phyloP scores from a whole-genome alignment of 2,797 vertebrate species.

The Rhincodon typus region DNA sequence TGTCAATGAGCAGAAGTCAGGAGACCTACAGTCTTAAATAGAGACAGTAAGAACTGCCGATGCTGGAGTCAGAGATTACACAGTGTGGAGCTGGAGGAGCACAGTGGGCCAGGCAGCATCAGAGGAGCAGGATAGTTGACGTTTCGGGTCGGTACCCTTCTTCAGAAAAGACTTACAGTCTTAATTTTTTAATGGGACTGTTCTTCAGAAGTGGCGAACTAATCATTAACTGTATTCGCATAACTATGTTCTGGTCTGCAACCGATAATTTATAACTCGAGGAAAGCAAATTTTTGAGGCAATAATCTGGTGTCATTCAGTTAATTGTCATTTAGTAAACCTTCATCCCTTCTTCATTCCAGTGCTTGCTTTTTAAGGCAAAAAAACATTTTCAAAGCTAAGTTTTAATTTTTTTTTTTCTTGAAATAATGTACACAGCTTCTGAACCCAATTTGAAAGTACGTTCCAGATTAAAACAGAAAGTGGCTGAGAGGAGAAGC shows the following conservation, averaged over 20 bases:
- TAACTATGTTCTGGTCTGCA: neutral
- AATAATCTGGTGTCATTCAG: neutral
- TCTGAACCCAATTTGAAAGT: conserved; percentile 84
- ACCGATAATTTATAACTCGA: neutral
- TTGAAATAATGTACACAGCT: conserved; percentile 50
- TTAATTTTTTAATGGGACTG: neutral
- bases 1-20: neutral
- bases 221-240: neutral
- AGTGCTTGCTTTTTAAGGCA: neutral
- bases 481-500: conserved; percentile 80
- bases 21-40: no score
- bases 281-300: neutral
- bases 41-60: no score
- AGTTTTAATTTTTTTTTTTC: neutral
- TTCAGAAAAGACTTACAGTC: no score
- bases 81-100: no score
- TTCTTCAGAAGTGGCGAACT: neutral
- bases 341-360: neutral
- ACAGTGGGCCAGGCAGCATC: no score
- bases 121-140: no score
- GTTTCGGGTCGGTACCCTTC: no score
- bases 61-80: no score
- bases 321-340: neutral
- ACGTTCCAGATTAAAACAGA: conserved; percentile 85
- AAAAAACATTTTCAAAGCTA: neutral